Conservation (phyloP, 2,888 invertebrate species). For the Prosopocoilus inquinatus region DNA sequence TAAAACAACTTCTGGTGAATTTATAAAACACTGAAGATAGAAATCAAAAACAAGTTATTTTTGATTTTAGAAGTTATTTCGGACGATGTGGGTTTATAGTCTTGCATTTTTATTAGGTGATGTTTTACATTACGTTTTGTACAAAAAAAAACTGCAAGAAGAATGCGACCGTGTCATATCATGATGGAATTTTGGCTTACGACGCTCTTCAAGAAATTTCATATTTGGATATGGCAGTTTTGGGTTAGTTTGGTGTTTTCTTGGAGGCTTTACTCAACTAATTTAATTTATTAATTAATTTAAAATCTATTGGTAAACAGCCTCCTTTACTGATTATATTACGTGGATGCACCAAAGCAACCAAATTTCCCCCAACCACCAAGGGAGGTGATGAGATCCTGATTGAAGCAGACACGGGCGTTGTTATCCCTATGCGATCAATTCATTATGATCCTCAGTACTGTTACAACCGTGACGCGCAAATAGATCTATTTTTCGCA, state of each 20-base stretch:
- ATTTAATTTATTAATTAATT: not conserved
- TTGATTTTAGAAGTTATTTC: slow-evolving; percentile 37
- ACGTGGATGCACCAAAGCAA: slow-evolving; percentile 32
- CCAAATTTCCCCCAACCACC: slow-evolving; percentile 26
- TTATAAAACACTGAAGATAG: not conserved
- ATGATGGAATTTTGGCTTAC: slow-evolving; percentile 47
- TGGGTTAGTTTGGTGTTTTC: slow-evolving; percentile 38
- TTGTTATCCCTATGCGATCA: slow-evolving; percentile 39
- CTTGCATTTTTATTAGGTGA: slow-evolving; percentile 57
- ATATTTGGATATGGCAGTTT: slow-evolving; percentile 52
- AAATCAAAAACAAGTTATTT: not conserved
- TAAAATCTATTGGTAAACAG: slow-evolving; percentile 28
- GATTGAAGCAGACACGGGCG: slow-evolving; percentile 36
- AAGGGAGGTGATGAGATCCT: slow-evolving; percentile 26
- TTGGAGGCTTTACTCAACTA: not conserved
- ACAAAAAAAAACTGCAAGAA: slow-evolving; percentile 46
- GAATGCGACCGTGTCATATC: slow-evolving; percentile 47
- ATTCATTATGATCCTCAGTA: slow-evolving; percentile 45
- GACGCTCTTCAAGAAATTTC: slow-evolving; percentile 52
- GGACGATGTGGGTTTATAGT: slow-evolving; percentile 54
- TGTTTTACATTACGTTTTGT: slow-evolving; percentile 51
- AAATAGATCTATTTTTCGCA: too few species aligned
- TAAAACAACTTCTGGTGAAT: slow-evolving; percentile 15
- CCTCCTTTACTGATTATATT: slow-evolving; percentile 21
- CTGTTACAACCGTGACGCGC: too few species aligned